Conservation (phyloP, 2,113 vertebrate species). For the Balaenoptera acutorostrata region DNA sequence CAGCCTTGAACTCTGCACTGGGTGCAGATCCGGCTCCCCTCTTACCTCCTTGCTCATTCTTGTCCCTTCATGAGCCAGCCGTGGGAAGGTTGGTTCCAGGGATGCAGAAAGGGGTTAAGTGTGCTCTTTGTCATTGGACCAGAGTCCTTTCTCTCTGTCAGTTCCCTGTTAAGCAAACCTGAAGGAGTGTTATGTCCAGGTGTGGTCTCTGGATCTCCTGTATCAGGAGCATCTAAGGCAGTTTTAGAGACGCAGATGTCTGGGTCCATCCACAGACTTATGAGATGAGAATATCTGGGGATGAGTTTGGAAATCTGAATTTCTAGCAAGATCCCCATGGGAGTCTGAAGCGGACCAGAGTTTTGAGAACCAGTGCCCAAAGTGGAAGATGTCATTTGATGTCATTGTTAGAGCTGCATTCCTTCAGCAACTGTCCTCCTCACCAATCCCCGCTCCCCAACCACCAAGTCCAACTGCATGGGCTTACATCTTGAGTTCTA, state of each 20-base stretch:
- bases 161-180: background rate
- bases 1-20: background rate
- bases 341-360: background rate
- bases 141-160: background rate
- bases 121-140: background rate
- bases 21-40: accelerated
- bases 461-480: accelerated
- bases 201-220: background rate
- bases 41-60: background rate
- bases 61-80: background rate
- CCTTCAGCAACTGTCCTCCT: background rate
- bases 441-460: accelerated
- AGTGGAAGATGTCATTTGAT: background rate
- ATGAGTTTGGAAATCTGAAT: background rate
- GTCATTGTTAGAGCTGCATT: background rate
- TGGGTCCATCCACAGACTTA: background rate
- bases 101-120: background rate
- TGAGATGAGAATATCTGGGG: background rate
- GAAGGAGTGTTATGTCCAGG: background rate
- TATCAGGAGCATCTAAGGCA: background rate
- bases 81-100: background rate
- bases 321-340: background rate
- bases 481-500: background rate
- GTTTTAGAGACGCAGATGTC: background rate
- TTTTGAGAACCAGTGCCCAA: background rate